Base-by-base conservation (phyloP, 2,113 vertebrate species). In the Choloepus hoffmanni region DNA sequence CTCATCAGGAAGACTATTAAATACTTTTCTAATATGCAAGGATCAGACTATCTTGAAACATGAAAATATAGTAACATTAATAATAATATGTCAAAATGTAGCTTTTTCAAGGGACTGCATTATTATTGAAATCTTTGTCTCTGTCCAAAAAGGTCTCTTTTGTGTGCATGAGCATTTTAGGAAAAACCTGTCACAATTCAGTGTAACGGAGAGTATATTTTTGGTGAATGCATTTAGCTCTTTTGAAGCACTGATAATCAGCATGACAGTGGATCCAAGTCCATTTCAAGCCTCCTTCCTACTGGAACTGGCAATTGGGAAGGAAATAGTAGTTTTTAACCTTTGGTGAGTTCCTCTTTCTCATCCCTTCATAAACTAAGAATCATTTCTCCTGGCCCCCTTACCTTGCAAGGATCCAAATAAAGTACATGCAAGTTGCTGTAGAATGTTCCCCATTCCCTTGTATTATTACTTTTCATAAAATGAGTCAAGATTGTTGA, bases 401-500 rank as follows among this genome's bases (percentile, higher is more conserved):
- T 93, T 70, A 85, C 55, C 48, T 94, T 86, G 40, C 53, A 70
- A 90, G 26, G 50, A 82, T 63, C 77, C 62, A 94, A 85, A 78
- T 62, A 50, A 86, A 89, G 30, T 79, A 12, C 9, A 15, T 85
- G 10, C 3, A 45, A n/a, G 21, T 19, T 87, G 15, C 48, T 85
- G 15, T 85, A 67, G 8, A 30, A n/a, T 70, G 6, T 77, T 1
- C 11, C 23, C 24, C 9, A 26, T 7, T 9, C 2, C 10, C 62
- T 67, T 16, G 36, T 86, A 73, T 12, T 55, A 10, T 70, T 77
- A 36, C 36, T 36, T 72, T 55, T 94, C 36, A 77, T 68, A 85
- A 26, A 45, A 55, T 85, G 68, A 79, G 63, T 89, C n/a, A 85
- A 62, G 76, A 74, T 7, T n/a, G 24, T 19, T 85, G 50, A 81